A percentile compares a stretch with the other conserved stretches of the same genome.
These are phyloP conservation scores for Chrysopilus asiliformis DNA, from an alignment of 2,888 invertebrate species.

Conservation along the genomic window DNA sequence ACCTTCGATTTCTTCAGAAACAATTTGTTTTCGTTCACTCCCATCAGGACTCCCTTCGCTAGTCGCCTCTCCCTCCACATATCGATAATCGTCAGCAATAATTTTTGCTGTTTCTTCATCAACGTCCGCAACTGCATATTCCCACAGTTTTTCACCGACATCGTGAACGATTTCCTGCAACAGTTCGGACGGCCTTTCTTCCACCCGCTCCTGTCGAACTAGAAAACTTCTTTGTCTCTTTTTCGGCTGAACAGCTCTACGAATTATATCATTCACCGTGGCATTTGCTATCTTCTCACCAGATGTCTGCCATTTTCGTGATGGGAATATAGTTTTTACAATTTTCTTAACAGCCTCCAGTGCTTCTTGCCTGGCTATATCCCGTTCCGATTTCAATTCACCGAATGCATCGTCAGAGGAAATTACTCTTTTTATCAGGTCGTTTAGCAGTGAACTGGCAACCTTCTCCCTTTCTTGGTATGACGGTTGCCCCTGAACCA, in stretches of 20 bases:
- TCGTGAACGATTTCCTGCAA: slow-evolving; percentile 2
- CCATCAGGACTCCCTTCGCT: not conserved
- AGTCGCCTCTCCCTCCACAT: no score
- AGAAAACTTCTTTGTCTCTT: not conserved
- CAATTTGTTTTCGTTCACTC: not conserved
- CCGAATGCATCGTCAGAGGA: slow-evolving; percentile 7
- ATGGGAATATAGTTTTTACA: slow-evolving; percentile 19
- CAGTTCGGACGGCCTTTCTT: no score
- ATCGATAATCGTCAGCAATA: no score
- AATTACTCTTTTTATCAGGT: slow-evolving; percentile 6
- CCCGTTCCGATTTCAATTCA: slow-evolving; percentile 2
- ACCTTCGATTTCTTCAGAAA: not conserved
- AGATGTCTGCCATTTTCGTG: slow-evolving; percentile 7
- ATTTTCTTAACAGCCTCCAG: slow-evolving; percentile 24
- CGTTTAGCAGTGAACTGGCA: slow-evolving; percentile 2
- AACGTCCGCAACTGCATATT: slow-evolving; percentile 4
- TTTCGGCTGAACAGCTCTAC: not conserved
- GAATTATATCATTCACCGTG: slow-evolving; percentile 7
- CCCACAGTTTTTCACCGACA: slow-evolving; percentile 5
- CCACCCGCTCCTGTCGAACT: slow-evolving; percentile 1
- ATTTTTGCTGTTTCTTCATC: no score
- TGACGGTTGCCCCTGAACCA: not conserved
- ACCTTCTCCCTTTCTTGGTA: no score
- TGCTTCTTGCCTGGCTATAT: slow-evolving; percentile 18
- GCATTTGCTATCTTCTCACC: slow-evolving; percentile 6